These are phyloP conservation scores for Theropithecus gelada DNA, from an alignment of 2,113 vertebrate species.

Conservation along the genomic window DNA sequence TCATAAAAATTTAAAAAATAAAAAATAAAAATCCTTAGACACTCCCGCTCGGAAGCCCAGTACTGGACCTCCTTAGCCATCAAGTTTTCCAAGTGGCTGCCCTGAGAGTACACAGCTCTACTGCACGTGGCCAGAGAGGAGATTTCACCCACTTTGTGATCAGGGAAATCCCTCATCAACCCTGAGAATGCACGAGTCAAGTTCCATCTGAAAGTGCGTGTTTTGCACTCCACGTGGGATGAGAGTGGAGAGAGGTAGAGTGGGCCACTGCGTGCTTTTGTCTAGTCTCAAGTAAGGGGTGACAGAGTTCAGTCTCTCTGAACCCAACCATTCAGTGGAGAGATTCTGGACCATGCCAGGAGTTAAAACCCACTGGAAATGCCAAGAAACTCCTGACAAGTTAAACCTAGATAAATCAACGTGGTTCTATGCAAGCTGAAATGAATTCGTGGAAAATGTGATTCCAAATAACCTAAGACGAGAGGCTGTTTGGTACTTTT, in stretches of 20 bases:
- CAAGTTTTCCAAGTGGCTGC: background rate
- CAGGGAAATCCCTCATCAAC: background rate
- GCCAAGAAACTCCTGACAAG: background rate
- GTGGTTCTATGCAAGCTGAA: background rate
- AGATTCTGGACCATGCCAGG: background rate
- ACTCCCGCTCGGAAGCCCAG: background rate
- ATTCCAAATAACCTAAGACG: background rate
- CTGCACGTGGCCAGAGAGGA: background rate
- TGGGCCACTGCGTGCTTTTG: background rate
- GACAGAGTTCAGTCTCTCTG: background rate
- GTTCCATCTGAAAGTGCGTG: background rate
- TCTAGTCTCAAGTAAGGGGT: background rate
- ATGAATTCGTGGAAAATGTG: background rate
- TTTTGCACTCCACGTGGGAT: background rate
- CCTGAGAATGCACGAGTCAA: background rate
- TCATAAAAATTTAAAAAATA: background rate
- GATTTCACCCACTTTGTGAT: background rate
- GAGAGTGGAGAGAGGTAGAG: background rate
- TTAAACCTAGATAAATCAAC: background rate
- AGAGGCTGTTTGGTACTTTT: background rate
- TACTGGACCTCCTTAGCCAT: background rate
- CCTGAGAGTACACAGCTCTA: background rate
- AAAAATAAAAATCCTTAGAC: background rate
- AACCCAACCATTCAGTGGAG: background rate
- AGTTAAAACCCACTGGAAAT: conserved; percentile 16